These are phyloP conservation scores for Parauchenoglanis ngamensis DNA, from an alignment of 2,797 vertebrate genomes.

Conservation along the genomic window DNA sequence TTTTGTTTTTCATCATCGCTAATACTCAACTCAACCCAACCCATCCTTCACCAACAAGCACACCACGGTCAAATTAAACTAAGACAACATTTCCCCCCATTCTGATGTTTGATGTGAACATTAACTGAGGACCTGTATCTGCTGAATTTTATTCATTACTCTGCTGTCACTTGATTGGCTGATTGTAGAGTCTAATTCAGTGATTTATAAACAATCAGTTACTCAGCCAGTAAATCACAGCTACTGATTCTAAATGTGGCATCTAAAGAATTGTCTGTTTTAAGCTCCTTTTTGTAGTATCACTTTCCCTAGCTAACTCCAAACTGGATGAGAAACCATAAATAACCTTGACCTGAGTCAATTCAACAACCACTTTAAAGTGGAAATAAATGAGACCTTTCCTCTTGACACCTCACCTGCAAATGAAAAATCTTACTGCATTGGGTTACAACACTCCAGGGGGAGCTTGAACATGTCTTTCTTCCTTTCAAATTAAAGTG, in stretches of 20 bases:
- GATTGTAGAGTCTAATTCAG: neutral
- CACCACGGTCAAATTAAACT: neutral
- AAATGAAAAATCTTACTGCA: conserved; percentile 45
- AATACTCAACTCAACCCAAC: neutral
- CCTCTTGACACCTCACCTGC: conserved; percentile 58
- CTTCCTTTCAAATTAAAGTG: conserved; percentile 79
- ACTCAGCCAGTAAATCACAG: neutral
- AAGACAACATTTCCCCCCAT: too few species aligned
- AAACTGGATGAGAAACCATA: conserved; percentile 50
- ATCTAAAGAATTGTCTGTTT: neutral
- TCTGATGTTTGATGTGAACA: neutral
- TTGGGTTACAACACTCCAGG: conserved; percentile 55
- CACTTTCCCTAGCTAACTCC: conserved; percentile 7
- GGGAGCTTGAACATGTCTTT: conserved; percentile 70
- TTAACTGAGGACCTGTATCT: neutral
- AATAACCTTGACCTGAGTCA: conserved; percentile 72
- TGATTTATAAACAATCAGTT: neutral
- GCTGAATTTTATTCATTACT: too few species aligned
- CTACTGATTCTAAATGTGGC: neutral
- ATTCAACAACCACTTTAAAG: conserved; percentile 60
- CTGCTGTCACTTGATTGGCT: neutral
- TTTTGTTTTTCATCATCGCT: neutral
- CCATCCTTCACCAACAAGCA: neutral
- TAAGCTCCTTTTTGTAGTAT: neutral
- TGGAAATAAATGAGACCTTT: conserved; percentile 61